A percentile compares a stretch with the other conserved stretches of the same genome.
Evolutionary conservation across 1,140 invertebrate species (phyloP).

Genomic region (Papilio glaucus): DNA sequence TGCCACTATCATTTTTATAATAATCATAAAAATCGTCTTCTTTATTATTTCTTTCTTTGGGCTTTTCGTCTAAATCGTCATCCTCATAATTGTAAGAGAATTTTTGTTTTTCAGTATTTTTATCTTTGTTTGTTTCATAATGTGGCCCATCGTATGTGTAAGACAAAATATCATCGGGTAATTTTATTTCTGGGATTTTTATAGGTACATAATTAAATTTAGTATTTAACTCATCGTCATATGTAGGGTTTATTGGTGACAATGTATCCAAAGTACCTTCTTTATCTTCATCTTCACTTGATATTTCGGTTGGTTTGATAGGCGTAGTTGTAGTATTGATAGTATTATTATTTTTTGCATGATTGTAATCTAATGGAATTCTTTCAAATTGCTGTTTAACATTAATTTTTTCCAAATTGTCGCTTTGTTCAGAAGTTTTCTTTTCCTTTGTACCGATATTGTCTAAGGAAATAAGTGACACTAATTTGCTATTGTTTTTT

Average conservation of each 20-base stretch:
- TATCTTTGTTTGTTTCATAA: constrained; percentile 46
- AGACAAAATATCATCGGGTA: constrained; percentile 73
- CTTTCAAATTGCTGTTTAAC: constrained; percentile 80
- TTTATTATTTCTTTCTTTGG: constrained; percentile 49
- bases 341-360: constrained; percentile 49
- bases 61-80: constrained; percentile 49
- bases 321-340: constrained; percentile 34
- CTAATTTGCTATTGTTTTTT: constrained; percentile 49
- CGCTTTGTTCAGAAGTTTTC: constrained; percentile 42
- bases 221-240: constrained; percentile 70
- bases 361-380: constrained; percentile 78
- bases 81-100: constrained; percentile 51
- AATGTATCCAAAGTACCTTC: constrained; percentile 57
- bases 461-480: constrained; percentile 31
- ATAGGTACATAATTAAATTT: constrained; percentile 70
- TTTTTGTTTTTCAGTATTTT: constrained; percentile 46
- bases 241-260: constrained; percentile 48
- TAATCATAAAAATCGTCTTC: constrained; percentile 49
- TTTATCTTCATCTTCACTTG: constrained; percentile 42
- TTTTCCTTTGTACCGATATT: constrained; percentile 41
- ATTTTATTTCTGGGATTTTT: constrained; percentile 74
- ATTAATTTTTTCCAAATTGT: constrained; percentile 48
- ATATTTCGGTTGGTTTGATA: constrained; percentile 9
- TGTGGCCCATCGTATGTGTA: constrained; percentile 52
- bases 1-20: constrained; percentile 41